Evolutionary conservation across 1,140 invertebrate species (phyloP).

Genomic region (Aradophagus sp.): DNA sequence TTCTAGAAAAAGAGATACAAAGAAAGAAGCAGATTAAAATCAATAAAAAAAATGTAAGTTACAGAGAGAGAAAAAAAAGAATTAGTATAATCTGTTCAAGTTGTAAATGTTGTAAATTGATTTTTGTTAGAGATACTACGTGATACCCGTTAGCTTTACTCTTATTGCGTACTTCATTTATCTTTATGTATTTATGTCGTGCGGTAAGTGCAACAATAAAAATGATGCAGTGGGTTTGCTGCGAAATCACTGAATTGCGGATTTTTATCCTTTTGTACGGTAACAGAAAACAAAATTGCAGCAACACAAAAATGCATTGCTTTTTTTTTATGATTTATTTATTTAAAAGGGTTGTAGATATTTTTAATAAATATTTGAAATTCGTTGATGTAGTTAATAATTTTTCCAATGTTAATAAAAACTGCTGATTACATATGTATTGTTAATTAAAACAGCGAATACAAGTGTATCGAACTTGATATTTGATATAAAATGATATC

Average conservation of each 20-base stretch:
- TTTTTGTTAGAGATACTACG: conserved; percentile 49
- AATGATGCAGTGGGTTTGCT: conserved; percentile 63
- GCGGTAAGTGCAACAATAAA: conserved; percentile 69
- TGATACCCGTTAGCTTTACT: conserved; percentile 52
- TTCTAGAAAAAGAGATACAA: background rate
- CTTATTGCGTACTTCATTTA: conserved; percentile 50
- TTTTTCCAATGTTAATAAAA: too few species aligned
- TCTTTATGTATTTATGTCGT: conserved; percentile 65
- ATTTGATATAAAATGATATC: too few species aligned
- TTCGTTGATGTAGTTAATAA: too few species aligned
- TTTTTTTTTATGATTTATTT: background rate
- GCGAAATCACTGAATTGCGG: conserved; percentile 56
- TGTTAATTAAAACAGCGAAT: too few species aligned
- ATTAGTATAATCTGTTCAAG: conserved; percentile 19
- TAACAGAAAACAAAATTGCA: background rate
- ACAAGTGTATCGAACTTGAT: too few species aligned
- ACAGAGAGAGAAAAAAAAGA: background rate
- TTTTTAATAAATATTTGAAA: too few species aligned
- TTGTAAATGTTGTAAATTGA: conserved; percentile 66
- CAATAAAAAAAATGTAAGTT: conserved; percentile 5
- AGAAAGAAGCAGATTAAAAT: conserved; percentile 8
- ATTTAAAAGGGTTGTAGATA: too few species aligned
- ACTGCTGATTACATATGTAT: too few species aligned
- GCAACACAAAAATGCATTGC: too few species aligned
- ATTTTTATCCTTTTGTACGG: background rate